A percentile compares a stretch with the other conserved stretches of the same genome.
phyloP scores from a whole-genome alignment of 2,888 invertebrate species.

The Omphaloscelis lunosa region DNA sequence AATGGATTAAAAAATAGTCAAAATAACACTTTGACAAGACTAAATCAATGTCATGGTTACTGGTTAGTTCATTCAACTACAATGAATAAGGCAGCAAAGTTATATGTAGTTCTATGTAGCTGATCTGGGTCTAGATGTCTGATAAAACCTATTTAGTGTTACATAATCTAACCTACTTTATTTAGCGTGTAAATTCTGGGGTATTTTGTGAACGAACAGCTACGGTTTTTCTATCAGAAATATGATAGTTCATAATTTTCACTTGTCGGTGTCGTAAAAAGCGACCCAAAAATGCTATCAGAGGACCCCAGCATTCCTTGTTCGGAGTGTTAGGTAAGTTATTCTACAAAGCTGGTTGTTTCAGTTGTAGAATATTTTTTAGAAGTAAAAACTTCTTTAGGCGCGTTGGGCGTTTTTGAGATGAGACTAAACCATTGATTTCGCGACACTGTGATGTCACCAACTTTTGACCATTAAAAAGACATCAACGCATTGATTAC shows the following conservation, averaged over 20 bases:
- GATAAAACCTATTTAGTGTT: slow-evolving; percentile 42
- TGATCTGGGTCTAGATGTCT: slow-evolving; percentile 8
- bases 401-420: too few relatives aligned
- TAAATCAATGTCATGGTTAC: background rate
- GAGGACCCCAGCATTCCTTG: slow-evolving; percentile 23
- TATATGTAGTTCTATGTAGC: background rate
- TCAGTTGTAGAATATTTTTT: background rate
- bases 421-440: too few relatives aligned
- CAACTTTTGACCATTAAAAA: too few relatives aligned
- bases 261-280: slow-evolving; percentile 11
- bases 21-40: too few relatives aligned
- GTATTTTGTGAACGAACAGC: slow-evolving; percentile 31
- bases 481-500: too few relatives aligned
- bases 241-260: slow-evolving; percentile 13
- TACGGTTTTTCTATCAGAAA: slow-evolving; percentile 19
- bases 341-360: slow-evolving; percentile 14
- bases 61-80: background rate
- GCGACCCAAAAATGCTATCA: slow-evolving; percentile 30
- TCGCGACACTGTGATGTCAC: too few relatives aligned
- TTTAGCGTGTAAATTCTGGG: slow-evolving; percentile 34
- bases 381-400: too few relatives aligned
- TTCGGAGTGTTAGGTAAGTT: slow-evolving; percentile 5
- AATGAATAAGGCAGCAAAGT: background rate
- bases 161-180: slow-evolving; percentile 39
- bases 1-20: background rate